phyloP scores from a whole-genome alignment of 2,888 invertebrate species.

The Hermaeophaga mercurialis region DNA sequence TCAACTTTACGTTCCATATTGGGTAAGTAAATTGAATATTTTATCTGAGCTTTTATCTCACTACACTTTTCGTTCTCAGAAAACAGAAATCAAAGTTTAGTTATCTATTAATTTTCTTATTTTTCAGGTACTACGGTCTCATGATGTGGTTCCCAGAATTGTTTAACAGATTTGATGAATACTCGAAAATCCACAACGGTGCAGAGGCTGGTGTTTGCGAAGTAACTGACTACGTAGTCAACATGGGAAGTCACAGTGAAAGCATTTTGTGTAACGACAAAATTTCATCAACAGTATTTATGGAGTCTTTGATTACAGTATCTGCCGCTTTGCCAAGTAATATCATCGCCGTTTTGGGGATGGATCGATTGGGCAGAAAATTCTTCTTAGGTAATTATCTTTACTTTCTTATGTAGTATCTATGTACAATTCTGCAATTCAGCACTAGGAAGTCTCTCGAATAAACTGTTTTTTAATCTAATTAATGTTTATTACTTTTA shows the following conservation, averaged over 20 bases:
- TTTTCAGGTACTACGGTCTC: constrained; percentile 81
- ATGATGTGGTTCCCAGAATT: constrained; percentile 98
- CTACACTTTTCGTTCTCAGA: too few relatives aligned
- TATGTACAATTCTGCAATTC: too few relatives aligned
- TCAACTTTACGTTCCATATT: constrained; percentile 93
- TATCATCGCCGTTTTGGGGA: constrained; percentile 77
- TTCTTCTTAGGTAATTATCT: constrained; percentile 72
- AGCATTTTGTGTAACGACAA: constrained; percentile 68
- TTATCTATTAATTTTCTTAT: background rate
- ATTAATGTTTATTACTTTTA: constrained; percentile 22
- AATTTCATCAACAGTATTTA: constrained; percentile 79
- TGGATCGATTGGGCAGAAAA: constrained; percentile 86
- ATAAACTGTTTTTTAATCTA: too few relatives aligned
- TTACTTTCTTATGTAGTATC: background rate
- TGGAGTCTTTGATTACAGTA: constrained; percentile 85
- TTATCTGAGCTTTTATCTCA: too few relatives aligned
- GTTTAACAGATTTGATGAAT: constrained; percentile 88
- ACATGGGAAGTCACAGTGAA: constrained; percentile 64
- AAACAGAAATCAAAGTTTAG: too few relatives aligned
- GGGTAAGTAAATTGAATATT: constrained; percentile 63
- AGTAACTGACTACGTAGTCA: constrained; percentile 77
- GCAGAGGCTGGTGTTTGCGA: constrained; percentile 73
- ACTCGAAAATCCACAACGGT: constrained; percentile 69
- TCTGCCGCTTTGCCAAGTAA: constrained; percentile 87
- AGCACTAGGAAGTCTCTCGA: too few relatives aligned